Evolutionary conservation across 2,113 vertebrate species (phyloP).

Genomic region (Boulengeromyrus knoepffleri): DNA sequence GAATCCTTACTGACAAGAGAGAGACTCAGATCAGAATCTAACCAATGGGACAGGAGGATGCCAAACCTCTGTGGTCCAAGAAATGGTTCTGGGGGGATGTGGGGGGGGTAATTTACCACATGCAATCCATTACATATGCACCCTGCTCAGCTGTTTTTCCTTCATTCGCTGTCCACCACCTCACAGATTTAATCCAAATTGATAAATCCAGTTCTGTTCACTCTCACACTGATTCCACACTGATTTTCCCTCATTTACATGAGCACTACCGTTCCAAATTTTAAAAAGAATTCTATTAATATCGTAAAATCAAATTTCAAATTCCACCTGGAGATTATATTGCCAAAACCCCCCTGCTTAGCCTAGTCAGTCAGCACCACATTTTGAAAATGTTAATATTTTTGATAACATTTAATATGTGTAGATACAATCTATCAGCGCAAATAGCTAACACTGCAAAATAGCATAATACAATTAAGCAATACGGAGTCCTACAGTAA

Average conservation of each 20-base stretch:
- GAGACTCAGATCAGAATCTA: not conserved
- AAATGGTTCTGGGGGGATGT: not conserved
- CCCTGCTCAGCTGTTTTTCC: not conserved
- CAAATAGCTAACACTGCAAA: not conserved
- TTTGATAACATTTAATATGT: not conserved
- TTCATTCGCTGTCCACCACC: not conserved
- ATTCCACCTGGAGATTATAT: not conserved
- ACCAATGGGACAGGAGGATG: not conserved
- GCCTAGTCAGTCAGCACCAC: not conserved
- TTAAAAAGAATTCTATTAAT: not conserved
- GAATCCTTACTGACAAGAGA: not conserved
- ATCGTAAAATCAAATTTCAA: not conserved
- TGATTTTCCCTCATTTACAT: not conserved
- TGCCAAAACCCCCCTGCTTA: not conserved
- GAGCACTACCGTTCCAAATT: not conserved
- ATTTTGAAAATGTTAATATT: not conserved
- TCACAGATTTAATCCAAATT: not conserved
- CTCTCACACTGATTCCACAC: not conserved
- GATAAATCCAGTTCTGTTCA: not conserved
- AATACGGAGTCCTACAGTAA: not conserved
- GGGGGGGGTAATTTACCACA: too few relatives aligned
- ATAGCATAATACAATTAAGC: not conserved
- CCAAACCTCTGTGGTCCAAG: not conserved
- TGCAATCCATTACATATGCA: not conserved
- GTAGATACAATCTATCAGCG: not conserved